A percentile compares a stretch with the other conserved stretches of the same genome.
Evolutionary conservation across 1,140 invertebrate species (phyloP).

Genomic region (Drosophila sp.): DNA sequence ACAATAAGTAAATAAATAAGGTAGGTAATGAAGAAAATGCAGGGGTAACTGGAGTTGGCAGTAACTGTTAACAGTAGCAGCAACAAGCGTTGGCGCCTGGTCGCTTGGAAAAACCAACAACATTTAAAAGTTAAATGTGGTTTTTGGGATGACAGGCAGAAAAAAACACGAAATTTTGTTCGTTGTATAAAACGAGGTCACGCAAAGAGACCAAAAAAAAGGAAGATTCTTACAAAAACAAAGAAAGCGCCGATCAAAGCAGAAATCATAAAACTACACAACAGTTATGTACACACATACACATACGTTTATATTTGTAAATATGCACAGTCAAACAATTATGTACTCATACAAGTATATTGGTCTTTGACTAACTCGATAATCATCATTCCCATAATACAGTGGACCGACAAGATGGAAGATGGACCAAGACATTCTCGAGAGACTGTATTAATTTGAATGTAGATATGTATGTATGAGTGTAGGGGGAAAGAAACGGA

Average conservation of each 20-base stretch:
- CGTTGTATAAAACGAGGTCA: not conserved
- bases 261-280: constrained; percentile 8
- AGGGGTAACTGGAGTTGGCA: not conserved
- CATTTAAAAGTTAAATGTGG: not conserved
- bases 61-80: not conserved
- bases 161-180: not conserved
- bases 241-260: constrained; percentile 32
- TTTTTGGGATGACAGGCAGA: constrained; percentile 3
- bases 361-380: no score
- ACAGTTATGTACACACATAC: constrained; percentile 1
- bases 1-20: no score
- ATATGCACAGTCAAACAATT: not conserved
- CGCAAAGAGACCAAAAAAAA: not conserved
- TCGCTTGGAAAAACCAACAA: not conserved
- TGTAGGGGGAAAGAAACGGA: constrained; percentile 41
- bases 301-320: not conserved
- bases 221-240: constrained; percentile 19
- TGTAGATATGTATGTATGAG: not conserved
- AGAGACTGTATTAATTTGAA: not conserved
- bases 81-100: not conserved
- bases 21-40: no score
- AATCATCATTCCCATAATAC: no score
- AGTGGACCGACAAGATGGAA: not conserved
- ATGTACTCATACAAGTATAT: not conserved
- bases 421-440: not conserved